A percentile compares a stretch with the other conserved stretches of the same genome.
These are phyloP conservation scores for Protula sp. DNA, from an alignment of 2,888 invertebrate genomes.

Conservation along the genomic window DNA sequence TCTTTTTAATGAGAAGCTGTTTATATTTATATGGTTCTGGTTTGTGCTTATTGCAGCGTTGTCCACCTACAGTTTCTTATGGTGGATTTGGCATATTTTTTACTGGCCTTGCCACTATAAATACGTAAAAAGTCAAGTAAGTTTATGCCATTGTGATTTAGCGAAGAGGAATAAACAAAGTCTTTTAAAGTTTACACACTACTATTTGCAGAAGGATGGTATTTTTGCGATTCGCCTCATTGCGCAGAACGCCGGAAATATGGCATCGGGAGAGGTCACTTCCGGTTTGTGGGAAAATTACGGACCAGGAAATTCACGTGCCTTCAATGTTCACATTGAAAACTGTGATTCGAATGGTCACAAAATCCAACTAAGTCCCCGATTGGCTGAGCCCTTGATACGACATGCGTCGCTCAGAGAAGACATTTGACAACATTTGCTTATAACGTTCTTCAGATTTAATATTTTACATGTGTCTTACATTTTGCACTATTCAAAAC, in stretches of 20 bases:
- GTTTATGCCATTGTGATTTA: not conserved
- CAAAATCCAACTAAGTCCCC: too few species aligned
- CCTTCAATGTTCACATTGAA: too few species aligned
- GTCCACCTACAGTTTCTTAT: slow-evolving; percentile 39
- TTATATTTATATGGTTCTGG: slow-evolving; percentile 3
- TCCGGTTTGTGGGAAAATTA: not conserved
- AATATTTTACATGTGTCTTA: too few species aligned
- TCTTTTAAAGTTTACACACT: not conserved
- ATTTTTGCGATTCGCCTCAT: not conserved
- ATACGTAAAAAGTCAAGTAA: slow-evolving; percentile 8
- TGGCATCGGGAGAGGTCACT: not conserved
- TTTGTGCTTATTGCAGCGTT: not conserved
- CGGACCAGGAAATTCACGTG: not conserved
- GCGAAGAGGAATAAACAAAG: not conserved
- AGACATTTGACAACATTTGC: too few species aligned
- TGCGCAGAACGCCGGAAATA: not conserved
- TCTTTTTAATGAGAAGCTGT: slow-evolving; percentile 2
- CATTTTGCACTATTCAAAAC: too few species aligned
- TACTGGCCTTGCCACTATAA: slow-evolving; percentile 28
- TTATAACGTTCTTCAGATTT: too few species aligned
- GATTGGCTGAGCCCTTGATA: too few species aligned
- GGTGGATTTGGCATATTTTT: slow-evolving; percentile 51
- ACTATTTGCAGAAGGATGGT: not conserved
- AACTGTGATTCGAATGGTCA: too few species aligned
- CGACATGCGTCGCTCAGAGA: too few species aligned